These are phyloP conservation scores for Heterochromis multidens DNA, from an alignment of 2,113 vertebrate species.

Conservation along the genomic window DNA sequence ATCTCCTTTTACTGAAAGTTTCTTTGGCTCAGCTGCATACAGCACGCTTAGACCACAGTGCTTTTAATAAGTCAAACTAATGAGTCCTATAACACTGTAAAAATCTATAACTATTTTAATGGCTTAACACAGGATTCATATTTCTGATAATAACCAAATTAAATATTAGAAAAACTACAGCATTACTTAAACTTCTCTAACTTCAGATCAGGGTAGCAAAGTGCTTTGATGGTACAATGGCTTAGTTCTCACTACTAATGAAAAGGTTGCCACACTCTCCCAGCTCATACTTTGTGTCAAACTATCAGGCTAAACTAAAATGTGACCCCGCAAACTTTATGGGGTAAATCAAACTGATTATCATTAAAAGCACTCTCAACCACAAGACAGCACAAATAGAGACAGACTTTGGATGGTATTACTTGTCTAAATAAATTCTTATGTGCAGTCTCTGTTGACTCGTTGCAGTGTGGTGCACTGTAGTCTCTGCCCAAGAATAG, in stretches of 20 bases:
- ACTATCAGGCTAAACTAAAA: conserved; percentile 19
- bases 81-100: too few relatives aligned
- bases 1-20: too few relatives aligned
- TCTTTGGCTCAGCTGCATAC: too few relatives aligned
- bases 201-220: neutral
- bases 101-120: neutral
- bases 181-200: neutral
- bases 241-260: neutral
- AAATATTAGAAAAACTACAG: neutral
- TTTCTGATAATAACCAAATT: neutral
- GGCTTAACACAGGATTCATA: neutral
- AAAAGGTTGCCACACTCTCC: conserved; percentile 19
- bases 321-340: conserved; percentile 29
- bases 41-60: too few relatives aligned
- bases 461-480: neutral
- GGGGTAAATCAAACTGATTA: conserved; percentile 27
- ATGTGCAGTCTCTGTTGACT: neutral
- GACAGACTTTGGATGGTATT: conserved; percentile 7
- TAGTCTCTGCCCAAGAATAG: conserved; percentile 59
- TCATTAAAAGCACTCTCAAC: neutral
- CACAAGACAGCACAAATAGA: conserved; percentile 10
- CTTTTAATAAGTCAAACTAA: too few relatives aligned
- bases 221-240: conserved; percentile 24
- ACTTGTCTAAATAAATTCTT: conserved; percentile 7
- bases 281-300: conserved; percentile 37